A percentile compares a stretch with the other conserved stretches of the same genome.
Conservation (phyloP, 1,140 invertebrate genomes). For the Panagrolaimus sp. region DNA sequence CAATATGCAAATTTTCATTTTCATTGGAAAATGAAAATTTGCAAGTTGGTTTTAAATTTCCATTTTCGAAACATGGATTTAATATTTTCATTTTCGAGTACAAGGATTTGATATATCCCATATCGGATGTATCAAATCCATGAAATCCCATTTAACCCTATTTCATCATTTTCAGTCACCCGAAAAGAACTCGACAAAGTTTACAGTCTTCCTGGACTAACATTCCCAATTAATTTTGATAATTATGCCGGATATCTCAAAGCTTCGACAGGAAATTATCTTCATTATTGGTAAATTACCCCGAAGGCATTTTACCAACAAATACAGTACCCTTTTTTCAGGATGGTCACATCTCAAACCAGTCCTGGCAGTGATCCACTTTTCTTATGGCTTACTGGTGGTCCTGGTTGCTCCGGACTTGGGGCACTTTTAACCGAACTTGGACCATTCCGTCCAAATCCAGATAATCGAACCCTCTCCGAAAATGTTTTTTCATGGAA, state of each 20-base stretch:
- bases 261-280: constrained; percentile 35
- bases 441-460: constrained; percentile 62
- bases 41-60: background rate
- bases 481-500: constrained; percentile 64
- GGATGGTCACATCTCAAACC: constrained; percentile 59
- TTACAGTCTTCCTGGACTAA: constrained; percentile 47
- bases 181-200: constrained; percentile 47
- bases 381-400: constrained; percentile 64
- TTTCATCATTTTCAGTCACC: constrained; percentile 26
- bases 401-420: constrained; percentile 63
- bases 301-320: constrained; percentile 53
- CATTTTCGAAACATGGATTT: background rate
- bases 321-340: constrained; percentile 31
- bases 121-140: background rate
- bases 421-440: constrained; percentile 63
- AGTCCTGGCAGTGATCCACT: constrained; percentile 62
- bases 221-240: constrained; percentile 38
- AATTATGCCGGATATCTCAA: constrained; percentile 59
- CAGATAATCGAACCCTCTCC: constrained; percentile 57
- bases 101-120: background rate
- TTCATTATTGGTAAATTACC: constrained; percentile 57
- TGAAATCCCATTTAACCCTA: background rate
- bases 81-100: background rate
- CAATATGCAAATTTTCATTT: too few relatives aligned
- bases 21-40: too few relatives aligned